Evolutionary conservation across 37 sponge, comb jelly and placozoan genomes (phyloP).

Genomic region (Diacarnus erythraeanus): DNA sequence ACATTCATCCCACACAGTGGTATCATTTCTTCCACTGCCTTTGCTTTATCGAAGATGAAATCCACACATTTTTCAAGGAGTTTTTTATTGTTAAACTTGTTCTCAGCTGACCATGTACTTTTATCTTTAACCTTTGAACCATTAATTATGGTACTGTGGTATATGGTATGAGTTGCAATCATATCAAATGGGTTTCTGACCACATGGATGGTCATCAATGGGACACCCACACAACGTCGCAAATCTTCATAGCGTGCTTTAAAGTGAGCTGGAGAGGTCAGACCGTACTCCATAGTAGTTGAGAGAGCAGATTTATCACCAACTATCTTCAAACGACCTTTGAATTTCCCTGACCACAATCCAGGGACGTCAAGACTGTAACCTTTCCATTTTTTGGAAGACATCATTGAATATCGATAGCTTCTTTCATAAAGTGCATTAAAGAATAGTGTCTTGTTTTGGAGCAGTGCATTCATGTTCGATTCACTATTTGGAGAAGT

Average conservation of each 20-base stretch:
- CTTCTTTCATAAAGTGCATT: constrained; percentile 3
- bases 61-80: neutral
- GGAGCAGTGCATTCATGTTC: neutral
- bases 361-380: constrained; percentile 25
- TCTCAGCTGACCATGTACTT: neutral
- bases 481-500: neutral
- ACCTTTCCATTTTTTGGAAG: constrained; percentile 1
- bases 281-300: neutral
- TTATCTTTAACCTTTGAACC: no score
- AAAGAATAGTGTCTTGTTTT: constrained; percentile 9
- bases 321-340: constrained; percentile 12
- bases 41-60: neutral
- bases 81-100: neutral
- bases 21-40: neutral
- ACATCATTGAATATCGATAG: neutral
- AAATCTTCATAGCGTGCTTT: neutral
- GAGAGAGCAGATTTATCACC: constrained; percentile 33
- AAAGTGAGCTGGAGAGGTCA: neutral
- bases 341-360: constrained; percentile 20
- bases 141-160: no score
- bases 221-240: neutral
- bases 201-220: constrained; percentile 23
- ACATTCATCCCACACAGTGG: constrained; percentile 8
- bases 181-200: constrained; percentile 52
- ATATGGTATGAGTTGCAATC: constrained; percentile 30